Percentiles rank a stretch among this genome's conserved stretches.
phyloP scores from a whole-genome alignment of 1,140 invertebrate genomes.

The Papilio polytes region DNA sequence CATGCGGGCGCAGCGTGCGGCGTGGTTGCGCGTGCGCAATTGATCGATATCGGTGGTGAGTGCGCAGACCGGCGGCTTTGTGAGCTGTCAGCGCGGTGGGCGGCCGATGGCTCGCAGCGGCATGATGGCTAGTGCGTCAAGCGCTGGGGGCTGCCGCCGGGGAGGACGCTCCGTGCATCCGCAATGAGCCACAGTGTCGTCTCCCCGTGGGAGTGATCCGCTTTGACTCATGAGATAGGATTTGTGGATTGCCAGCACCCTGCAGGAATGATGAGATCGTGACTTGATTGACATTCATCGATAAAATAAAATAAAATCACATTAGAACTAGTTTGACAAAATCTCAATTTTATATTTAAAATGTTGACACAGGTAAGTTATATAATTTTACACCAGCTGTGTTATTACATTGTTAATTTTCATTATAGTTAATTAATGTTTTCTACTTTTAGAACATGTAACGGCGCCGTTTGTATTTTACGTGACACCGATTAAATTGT shows the following conservation, averaged over 20 bases:
- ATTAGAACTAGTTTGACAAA: not conserved
- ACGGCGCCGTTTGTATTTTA: not conserved
- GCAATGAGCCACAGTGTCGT: constrained; percentile 22
- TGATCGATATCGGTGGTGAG: constrained; percentile 31
- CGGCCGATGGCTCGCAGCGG: constrained; percentile 42
- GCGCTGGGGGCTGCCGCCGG: constrained; percentile 33
- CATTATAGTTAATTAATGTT: too few relatives aligned
- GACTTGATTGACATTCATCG: not conserved
- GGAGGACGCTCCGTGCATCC: constrained; percentile 29
- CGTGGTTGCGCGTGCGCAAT: constrained; percentile 25
- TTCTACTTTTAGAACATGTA: not conserved
- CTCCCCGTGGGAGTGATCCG: constrained; percentile 38
- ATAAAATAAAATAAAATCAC: not conserved
- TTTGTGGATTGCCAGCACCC: constrained; percentile 2
- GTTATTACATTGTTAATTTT: too few relatives aligned
- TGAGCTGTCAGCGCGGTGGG: constrained; percentile 20
- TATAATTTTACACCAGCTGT: too few relatives aligned
- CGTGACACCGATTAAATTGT: not conserved
- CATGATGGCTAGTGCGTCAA: constrained; percentile 42
- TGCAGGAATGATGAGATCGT: not conserved
- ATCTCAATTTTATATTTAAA: too few relatives aligned
- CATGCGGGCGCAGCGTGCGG: not conserved
- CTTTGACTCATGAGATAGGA: constrained; percentile 46
- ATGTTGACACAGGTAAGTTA: too few relatives aligned
- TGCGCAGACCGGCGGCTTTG: constrained; percentile 44